Conservation (phyloP, 2,113 vertebrate species). For the Oryzias celebensis region DNA sequence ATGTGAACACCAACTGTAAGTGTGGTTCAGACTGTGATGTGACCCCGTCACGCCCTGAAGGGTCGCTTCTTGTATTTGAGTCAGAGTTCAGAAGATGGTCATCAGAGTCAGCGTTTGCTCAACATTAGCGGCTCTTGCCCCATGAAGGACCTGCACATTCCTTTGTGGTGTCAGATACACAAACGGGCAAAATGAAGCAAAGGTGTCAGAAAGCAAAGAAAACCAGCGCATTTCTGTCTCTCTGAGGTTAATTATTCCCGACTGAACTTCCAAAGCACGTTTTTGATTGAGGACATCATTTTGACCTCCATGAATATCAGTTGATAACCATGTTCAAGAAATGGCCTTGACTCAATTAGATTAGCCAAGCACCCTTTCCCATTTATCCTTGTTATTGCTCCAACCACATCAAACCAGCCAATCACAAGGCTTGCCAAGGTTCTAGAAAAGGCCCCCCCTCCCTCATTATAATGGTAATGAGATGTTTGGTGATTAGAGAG, state of each 20-base stretch:
- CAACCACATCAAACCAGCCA: slow-evolving; percentile 62
- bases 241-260: too few species aligned
- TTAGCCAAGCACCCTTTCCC: slow-evolving; percentile 51
- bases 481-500: slow-evolving; percentile 59
- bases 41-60: not conserved
- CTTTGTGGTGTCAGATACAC: not conserved
- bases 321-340: slow-evolving; percentile 19
- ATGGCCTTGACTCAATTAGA: slow-evolving; percentile 44
- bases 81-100: slow-evolving; percentile 36
- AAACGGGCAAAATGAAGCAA: not conserved
- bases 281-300: slow-evolving; percentile 8
- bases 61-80: not conserved
- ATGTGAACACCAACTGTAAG: too few species aligned
- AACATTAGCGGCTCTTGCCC: slow-evolving; percentile 37
- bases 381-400: slow-evolving; percentile 58
- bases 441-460: slow-evolving; percentile 58
- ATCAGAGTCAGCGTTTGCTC: slow-evolving; percentile 27
- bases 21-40: too few species aligned
- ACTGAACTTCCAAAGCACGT: not conserved
- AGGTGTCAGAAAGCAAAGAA: too few species aligned
- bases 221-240: too few species aligned
- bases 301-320: slow-evolving; percentile 3
- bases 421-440: slow-evolving; percentile 48
- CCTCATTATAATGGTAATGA: slow-evolving; percentile 69
- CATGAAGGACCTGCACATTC: slow-evolving; percentile 28